phyloP scores from a whole-genome alignment of 2,888 invertebrate genomes.

The Cheiracanthium punctorium region DNA sequence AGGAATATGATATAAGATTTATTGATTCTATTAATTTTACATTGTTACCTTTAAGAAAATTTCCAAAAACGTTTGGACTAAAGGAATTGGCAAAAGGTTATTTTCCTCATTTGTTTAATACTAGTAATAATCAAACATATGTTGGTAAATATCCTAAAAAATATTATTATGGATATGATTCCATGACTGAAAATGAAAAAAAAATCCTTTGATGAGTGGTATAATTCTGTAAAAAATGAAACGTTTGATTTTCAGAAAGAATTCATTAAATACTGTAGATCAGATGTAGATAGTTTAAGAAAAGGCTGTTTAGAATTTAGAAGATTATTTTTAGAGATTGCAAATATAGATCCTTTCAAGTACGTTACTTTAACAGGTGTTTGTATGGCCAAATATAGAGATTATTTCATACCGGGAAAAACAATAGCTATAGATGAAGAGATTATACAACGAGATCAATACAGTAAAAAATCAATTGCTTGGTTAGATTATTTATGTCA shows the following conservation, averaged over 20 bases:
- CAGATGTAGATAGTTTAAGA: slow-evolving; percentile 25
- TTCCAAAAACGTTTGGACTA: slow-evolving; percentile 19
- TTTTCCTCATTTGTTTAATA: slow-evolving; percentile 27
- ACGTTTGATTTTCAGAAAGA: slow-evolving; percentile 23
- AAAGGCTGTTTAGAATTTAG: slow-evolving; percentile 24
- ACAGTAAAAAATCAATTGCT: slow-evolving; percentile 18
- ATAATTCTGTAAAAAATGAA: slow-evolving; percentile 16
- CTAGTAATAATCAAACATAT: slow-evolving; percentile 13
- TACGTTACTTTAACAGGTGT: neutral
- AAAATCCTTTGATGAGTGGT: slow-evolving; percentile 9
- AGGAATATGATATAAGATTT: slow-evolving; percentile 7
- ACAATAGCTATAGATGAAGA: slow-evolving; percentile 15
- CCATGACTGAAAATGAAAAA: neutral
- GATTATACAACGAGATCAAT: neutral
- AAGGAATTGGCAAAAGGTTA: slow-evolving; percentile 11
- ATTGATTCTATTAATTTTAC: slow-evolving; percentile 23
- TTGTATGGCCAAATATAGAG: slow-evolving; percentile 11
- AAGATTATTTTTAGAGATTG: slow-evolving; percentile 18
- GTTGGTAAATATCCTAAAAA: slow-evolving; percentile 25
- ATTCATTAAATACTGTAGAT: slow-evolving; percentile 19
- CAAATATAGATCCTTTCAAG: neutral
- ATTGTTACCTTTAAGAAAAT: neutral
- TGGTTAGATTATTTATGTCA: too few relatives aligned
- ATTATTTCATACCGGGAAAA: neutral
- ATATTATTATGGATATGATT: slow-evolving; percentile 23